Conservation (phyloP, 2,113 vertebrate species). For the Carlito syrichta region DNA sequence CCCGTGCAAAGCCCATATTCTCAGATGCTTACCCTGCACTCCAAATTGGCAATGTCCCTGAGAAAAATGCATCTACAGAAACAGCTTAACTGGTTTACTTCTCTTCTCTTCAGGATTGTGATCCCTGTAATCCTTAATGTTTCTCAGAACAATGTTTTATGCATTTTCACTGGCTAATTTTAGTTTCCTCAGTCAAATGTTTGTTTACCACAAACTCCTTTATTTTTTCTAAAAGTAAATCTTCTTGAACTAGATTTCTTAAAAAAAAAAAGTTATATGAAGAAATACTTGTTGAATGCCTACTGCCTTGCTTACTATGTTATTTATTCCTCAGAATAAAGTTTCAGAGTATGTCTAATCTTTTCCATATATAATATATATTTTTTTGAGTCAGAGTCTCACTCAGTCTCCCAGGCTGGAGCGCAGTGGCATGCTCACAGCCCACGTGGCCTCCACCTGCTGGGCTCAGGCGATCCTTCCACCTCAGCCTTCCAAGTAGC, state of each 20-base stretch:
- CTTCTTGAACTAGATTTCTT: not conserved
- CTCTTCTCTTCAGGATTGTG: not conserved
- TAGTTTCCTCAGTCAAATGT: not conserved
- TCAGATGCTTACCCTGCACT: not conserved
- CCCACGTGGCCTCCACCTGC: too few species aligned
- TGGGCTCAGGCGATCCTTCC: too few species aligned
- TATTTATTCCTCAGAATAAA: not conserved
- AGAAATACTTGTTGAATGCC: not conserved
- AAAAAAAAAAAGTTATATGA: not conserved
- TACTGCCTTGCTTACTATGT: not conserved
- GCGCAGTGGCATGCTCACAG: too few species aligned
- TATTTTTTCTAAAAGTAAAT: not conserved
- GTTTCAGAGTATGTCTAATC: not conserved
- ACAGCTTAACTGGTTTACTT: not conserved
- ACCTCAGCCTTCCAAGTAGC: too few species aligned
- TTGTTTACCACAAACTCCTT: not conserved
- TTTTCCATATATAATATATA: too few species aligned
- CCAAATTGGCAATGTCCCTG: not conserved
- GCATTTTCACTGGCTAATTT: not conserved
- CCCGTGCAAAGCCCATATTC: not conserved
- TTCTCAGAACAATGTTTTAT: not conserved
- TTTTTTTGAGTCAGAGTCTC: too few species aligned
- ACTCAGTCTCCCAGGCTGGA: too few species aligned
- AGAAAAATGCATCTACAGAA: not conserved
- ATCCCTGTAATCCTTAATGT: too few species aligned